Evolutionary conservation across 2,797 vertebrate species (phyloP), one percentile per base, ranked within the genome.

Genomic region (Sebastes vulpes): DNA sequence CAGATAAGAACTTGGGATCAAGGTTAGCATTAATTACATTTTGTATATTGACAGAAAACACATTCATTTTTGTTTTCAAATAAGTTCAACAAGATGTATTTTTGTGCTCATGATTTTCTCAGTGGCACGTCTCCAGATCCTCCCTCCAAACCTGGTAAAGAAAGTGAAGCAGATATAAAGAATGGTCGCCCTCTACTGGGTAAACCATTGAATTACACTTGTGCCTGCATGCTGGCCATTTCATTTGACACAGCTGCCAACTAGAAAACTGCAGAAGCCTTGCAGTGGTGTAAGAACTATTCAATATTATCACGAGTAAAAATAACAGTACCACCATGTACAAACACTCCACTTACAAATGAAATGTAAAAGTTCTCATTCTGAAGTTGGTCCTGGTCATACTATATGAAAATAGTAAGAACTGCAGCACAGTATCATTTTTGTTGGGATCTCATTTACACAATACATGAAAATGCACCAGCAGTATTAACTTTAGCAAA

Each of bases 111-210:
- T 23, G 26, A 59, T 54, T 69, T 21, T 50, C 11, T 56, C 9
- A 8, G 10, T 28, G 8, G 18, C 25, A 9, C 5, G 16, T 26
- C 4, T 6, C 1, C 1, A 21, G 16, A 31, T 11, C 3, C 2
- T 1, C 2, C 38, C 38, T 6, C 38, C 2, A 18, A 18, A 3
- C 11, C 4, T 35, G 32, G 5, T 31, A 20, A 16, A 46, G 28
- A 2, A 32, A 18, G 50, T 48, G 9, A 56, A 29, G 38, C 38
- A 35, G 64, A 53, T 54, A 20, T 63, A 35, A 14, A 8, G 3
- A 61, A 6, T 28, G 6, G 54, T 23, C 18, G 29, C 84, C 83
- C 79, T 80, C 88, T 89, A 10, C 21, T 88, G 88, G 81, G 0
- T 8, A 38, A 75, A 81, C 5, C 2, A 1, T 42, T 20, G 9